phyloP scores from a whole-genome alignment of 2,113 vertebrate genomes.

The Corythornis madagascariensis region DNA sequence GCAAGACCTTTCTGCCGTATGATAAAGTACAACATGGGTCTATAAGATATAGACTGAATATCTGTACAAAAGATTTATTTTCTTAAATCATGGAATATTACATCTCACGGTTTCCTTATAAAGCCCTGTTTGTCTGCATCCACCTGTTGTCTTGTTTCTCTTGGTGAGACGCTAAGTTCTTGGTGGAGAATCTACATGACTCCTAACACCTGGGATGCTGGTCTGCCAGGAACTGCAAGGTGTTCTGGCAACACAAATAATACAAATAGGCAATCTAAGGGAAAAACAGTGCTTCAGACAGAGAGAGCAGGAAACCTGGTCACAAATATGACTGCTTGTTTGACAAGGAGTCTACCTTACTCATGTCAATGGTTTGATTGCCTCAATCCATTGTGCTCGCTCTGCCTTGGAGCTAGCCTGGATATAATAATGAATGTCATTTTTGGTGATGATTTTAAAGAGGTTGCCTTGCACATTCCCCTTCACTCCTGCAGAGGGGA shows the following conservation, averaged over 20 bases:
- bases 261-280: neutral
- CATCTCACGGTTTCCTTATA: neutral
- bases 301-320: neutral
- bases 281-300: neutral
- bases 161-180: neutral
- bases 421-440: slow-evolving; percentile 89
- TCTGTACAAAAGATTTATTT: neutral
- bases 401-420: slow-evolving; percentile 89
- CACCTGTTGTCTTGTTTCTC: neutral
- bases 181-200: neutral
- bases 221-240: neutral
- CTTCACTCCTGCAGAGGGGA: slow-evolving; percentile 84
- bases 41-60: neutral
- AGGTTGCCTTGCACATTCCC: slow-evolving; percentile 95
- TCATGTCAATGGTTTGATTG: slow-evolving; percentile 85
- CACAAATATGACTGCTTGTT: neutral
- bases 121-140: neutral
- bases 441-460: slow-evolving; percentile 95
- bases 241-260: neutral
- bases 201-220: neutral
- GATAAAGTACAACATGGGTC: slow-evolving; percentile 7
- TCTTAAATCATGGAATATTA: neutral
- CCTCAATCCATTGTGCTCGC: slow-evolving; percentile 90
- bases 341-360: neutral
- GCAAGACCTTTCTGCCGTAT: slow-evolving; percentile 15